These are phyloP conservation scores for Protomyctophum bolini DNA, from an alignment of 2,113 vertebrate species.

Conservation along the genomic window DNA sequence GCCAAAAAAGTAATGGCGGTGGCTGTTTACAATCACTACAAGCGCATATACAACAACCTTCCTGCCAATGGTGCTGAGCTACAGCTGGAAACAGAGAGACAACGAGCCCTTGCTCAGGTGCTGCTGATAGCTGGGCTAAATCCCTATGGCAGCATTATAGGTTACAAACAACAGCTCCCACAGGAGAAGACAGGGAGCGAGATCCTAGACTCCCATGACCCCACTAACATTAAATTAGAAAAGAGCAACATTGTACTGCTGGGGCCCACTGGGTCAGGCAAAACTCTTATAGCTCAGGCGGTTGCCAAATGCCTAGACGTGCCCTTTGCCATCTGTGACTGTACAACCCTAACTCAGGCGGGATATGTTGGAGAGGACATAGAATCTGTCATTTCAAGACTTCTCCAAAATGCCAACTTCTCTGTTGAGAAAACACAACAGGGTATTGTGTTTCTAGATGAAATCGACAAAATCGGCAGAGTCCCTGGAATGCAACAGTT, in stretches of 20 bases:
- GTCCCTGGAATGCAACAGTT: constrained; percentile 92
- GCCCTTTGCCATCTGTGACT: constrained; percentile 92
- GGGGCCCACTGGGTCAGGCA: constrained; percentile 92
- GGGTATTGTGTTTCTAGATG: constrained; percentile 93
- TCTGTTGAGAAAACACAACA: constrained; percentile 91
- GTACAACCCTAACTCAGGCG: constrained; percentile 90
- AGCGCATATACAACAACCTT: constrained; percentile 92
- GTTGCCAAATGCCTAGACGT: constrained; percentile 90
- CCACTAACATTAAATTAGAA: constrained; percentile 88
- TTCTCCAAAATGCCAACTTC: constrained; percentile 91
- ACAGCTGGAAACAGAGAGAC: constrained; percentile 87
- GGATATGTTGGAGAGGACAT: constrained; percentile 93
- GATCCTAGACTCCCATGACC: constrained; percentile 82
- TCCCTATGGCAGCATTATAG: constrained; percentile 88
- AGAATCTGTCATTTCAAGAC: constrained; percentile 90
- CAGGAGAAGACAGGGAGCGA: constrained; percentile 88
- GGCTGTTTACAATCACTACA: constrained; percentile 93
- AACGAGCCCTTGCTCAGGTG: constrained; percentile 86
- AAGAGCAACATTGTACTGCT: constrained; percentile 93
- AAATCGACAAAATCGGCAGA: constrained; percentile 93
- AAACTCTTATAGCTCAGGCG: constrained; percentile 90
- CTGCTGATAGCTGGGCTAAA: constrained; percentile 91
- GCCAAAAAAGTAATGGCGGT: constrained; percentile 92
- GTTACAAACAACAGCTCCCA: constrained; percentile 86
- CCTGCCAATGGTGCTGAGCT: constrained; percentile 81